Evolutionary conservation across 1,140 invertebrate genomes (phyloP).

Genomic region (Battus philenor): DNA sequence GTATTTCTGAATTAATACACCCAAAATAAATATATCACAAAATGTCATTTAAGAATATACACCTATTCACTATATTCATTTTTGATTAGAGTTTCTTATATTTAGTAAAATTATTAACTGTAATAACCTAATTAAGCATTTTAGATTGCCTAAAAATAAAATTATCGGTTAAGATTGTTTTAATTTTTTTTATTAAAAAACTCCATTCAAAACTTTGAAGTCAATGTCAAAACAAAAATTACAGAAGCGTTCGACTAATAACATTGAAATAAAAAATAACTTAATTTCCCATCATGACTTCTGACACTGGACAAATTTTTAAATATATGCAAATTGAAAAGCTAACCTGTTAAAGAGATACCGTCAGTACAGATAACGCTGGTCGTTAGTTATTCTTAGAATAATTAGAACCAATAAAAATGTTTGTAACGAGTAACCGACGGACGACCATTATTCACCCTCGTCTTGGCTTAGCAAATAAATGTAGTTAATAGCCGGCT

Average conservation of each 20-base stretch:
- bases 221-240: slow-evolving; percentile 11
- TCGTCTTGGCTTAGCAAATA: slow-evolving; percentile 1
- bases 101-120: no score
- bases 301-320: slow-evolving; percentile 14
- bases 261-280: slow-evolving; percentile 4
- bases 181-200: no score
- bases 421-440: slow-evolving; percentile 5
- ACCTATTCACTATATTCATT: no score
- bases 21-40: no score
- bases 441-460: slow-evolving; percentile 1
- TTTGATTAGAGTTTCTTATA: no score
- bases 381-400: neutral
- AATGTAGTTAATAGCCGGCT: slow-evolving; percentile 1
- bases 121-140: no score
- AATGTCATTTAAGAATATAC: no score
- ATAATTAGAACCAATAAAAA: slow-evolving; percentile 11
- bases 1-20: no score
- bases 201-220: no score
- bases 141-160: no score
- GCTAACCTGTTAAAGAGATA: neutral
- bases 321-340: slow-evolving; percentile 12
- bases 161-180: no score
- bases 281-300: slow-evolving; percentile 12
- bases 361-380: neutral
- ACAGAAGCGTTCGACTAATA: neutral